Conservation (phyloP, 2,113 vertebrate genomes). For the Sitta europaea region DNA sequence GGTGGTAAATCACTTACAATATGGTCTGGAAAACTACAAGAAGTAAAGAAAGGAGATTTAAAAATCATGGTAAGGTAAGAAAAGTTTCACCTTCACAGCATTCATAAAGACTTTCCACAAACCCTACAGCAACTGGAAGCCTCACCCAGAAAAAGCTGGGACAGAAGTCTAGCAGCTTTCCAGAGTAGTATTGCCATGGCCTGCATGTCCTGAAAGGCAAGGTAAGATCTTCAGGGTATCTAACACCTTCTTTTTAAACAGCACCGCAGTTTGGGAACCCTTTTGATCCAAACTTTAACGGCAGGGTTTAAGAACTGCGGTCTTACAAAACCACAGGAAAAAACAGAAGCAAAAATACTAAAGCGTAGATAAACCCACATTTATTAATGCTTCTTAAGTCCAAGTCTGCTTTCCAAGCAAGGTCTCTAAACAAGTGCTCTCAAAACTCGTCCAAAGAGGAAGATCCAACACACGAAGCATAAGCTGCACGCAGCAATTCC, state of each 20-base stretch:
- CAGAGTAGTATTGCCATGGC: background rate
- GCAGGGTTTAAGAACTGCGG: rapidly evolving
- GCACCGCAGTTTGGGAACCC: background rate
- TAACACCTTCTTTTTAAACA: background rate
- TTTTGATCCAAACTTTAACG: background rate
- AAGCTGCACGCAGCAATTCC: rapidly evolving
- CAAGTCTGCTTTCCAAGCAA: background rate
- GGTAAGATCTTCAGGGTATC: background rate
- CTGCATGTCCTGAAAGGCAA: background rate
- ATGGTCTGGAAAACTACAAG: rapidly evolving
- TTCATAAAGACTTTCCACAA: background rate
- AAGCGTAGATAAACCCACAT: rapidly evolving
- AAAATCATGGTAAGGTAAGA: background rate
- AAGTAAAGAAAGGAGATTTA: background rate
- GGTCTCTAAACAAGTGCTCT: background rate
- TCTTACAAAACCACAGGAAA: background rate
- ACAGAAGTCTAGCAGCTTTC: background rate
- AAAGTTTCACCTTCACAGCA: background rate
- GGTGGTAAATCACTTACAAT: background rate
- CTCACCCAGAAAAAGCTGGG: background rate
- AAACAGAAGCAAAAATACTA: background rate
- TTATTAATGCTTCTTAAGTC: background rate
- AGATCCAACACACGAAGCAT: rapidly evolving
- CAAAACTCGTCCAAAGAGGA: background rate
- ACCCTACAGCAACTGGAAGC: background rate